Conservation (phyloP, 2,888 invertebrate genomes). For the Drosophila yooni region DNA sequence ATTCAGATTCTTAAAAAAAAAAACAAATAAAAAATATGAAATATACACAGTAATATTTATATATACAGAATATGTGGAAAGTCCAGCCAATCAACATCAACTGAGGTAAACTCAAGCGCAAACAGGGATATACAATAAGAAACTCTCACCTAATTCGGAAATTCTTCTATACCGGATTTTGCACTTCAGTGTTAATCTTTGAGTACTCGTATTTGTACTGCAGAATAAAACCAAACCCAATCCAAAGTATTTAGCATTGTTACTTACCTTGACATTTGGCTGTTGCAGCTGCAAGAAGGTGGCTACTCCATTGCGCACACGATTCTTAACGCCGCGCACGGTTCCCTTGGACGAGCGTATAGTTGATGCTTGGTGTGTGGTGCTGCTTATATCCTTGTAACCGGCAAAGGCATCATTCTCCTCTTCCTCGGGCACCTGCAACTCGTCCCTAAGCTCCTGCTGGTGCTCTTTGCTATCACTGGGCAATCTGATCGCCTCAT, state of each 20-base stretch:
- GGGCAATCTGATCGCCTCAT: conserved; percentile 12
- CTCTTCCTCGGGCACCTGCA: neutral
- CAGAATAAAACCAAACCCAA: neutral
- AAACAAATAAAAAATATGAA: no score
- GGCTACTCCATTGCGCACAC: conserved; percentile 96
- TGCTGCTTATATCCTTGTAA: conserved; percentile 89
- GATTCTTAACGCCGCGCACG: conserved; percentile 96
- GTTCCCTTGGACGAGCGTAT: conserved; percentile 97
- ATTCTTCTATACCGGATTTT: neutral
- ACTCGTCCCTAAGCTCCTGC: neutral
- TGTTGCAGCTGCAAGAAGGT: conserved; percentile 95
- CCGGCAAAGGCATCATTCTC: conserved; percentile 91
- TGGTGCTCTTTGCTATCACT: conserved; percentile 3
- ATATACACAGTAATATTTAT: neutral
- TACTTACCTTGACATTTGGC: conserved; percentile 91
- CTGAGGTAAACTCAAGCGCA: neutral
- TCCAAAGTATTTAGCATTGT: neutral
- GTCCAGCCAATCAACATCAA: neutral
- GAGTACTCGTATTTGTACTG: neutral
- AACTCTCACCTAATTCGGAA: neutral
- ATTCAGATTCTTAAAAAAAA: neutral
- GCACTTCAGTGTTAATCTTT: neutral
- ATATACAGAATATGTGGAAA: neutral
- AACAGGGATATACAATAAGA: neutral
- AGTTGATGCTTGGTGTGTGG: conserved; percentile 86